Conservation (phyloP, 1,140 invertebrate genomes). For the Drosophila mojavensis region DNA sequence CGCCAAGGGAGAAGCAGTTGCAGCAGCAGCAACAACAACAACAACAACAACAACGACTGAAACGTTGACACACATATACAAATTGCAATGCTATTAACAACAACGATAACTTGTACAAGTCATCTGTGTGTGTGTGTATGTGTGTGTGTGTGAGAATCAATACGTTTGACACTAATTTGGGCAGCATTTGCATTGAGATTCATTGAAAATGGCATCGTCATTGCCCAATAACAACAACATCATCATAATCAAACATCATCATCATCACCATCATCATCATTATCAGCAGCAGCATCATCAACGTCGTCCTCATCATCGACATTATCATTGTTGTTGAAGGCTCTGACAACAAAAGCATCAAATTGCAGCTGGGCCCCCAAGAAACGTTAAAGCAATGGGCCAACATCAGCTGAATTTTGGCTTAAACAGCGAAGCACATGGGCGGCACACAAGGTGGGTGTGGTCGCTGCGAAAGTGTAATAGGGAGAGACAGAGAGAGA, state of each 20-base stretch:
- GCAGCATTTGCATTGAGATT: slow-evolving; percentile 72
- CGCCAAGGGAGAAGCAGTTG: slow-evolving; percentile 24
- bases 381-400: slow-evolving; percentile 37
- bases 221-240: slow-evolving; percentile 49
- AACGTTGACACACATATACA: slow-evolving; percentile 70
- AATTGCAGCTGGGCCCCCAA: slow-evolving; percentile 71
- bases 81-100: slow-evolving; percentile 73
- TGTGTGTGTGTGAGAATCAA: slow-evolving; percentile 60
- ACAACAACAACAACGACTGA: slow-evolving; percentile 22
- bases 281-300: slow-evolving; percentile 29
- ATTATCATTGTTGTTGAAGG: slow-evolving; percentile 46
- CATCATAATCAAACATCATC: slow-evolving; percentile 16
- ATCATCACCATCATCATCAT: slow-evolving; percentile 37
- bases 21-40: background rate
- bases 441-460: too few relatives aligned
- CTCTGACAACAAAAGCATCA: slow-evolving; percentile 64
- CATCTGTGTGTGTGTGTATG: slow-evolving; percentile 5
- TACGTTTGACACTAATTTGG: slow-evolving; percentile 80
- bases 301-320: slow-evolving; percentile 18
- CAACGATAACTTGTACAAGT: slow-evolving; percentile 18
- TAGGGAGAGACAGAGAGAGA: background rate
- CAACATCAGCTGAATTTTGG: slow-evolving; percentile 4
- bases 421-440: background rate
- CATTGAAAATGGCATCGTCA: slow-evolving; percentile 69
- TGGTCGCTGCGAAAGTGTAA: background rate